Percentiles rank a stretch among this genome's conserved stretches.
Conservation (phyloP, 2,113 vertebrate species). For the Podiceps cristatus region DNA sequence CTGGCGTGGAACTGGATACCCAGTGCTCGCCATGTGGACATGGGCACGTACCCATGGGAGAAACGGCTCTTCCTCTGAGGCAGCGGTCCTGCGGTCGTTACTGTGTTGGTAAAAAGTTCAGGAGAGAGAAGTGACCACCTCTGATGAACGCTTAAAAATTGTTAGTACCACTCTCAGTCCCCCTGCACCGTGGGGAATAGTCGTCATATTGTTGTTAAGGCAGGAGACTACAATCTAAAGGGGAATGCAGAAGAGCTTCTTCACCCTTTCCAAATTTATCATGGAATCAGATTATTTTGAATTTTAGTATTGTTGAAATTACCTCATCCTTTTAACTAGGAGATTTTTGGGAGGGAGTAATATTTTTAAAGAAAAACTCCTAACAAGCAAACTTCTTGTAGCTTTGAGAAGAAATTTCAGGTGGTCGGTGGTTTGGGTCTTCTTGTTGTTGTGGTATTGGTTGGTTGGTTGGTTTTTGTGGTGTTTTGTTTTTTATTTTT, state of each 20-base stretch:
- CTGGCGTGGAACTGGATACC: not conserved
- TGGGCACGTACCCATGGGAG: rapidly evolving
- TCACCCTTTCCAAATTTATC: not conserved
- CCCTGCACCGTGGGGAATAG: rapidly evolving
- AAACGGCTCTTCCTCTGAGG: not conserved
- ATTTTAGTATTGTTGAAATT: not conserved
- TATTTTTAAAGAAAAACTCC: not conserved
- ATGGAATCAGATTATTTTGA: not conserved
- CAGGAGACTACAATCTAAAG: rapidly evolving
- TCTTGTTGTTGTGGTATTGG: no score
- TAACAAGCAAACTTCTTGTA: not conserved
- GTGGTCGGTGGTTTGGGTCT: no score
- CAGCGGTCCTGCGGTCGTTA: not conserved
- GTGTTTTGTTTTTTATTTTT: no score
- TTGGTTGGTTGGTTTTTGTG: no score
- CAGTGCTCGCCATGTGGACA: not conserved
- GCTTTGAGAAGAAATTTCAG: not conserved
- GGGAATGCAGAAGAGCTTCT: not conserved
- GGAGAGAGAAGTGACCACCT: not conserved
- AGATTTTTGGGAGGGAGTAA: not conserved
- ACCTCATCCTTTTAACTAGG: not conserved
- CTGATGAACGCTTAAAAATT: not conserved
- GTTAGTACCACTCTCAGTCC: not conserved
- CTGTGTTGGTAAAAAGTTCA: not conserved
- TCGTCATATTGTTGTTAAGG: rapidly evolving